Base-by-base conservation (phyloP, 2,888 invertebrate species). In the Lithophane socia region DNA sequence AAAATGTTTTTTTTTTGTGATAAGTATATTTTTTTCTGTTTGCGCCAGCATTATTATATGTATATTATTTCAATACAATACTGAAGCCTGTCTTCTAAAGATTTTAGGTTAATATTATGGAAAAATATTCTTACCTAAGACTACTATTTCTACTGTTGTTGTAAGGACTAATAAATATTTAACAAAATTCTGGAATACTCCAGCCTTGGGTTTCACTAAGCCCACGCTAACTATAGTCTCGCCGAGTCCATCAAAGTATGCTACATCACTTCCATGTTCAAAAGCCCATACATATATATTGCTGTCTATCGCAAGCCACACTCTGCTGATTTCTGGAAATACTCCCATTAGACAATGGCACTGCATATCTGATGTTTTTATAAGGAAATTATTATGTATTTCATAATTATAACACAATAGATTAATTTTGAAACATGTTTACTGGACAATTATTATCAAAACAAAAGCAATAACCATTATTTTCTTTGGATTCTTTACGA, bases 251-350 rank as follows among this genome's bases (percentile, higher is more conserved):
- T 99, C 99, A 95, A 98, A 99, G 94, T 99, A 99, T 1, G 99
- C 99, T 47, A 99, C 98, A 97, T 99, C 99, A 82, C 98, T 97
- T 70, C 99, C 98, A 95, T 99, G 98, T 94, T 99, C 99, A 96
- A 99, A 99, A 47, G 99, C 98, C 99, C 99, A 99, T 56, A 99
- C 98, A 96, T 99, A 99, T 88, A 99, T 98, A 95, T 99, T 99
- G 90, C 99, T 99, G 93, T 99, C 99, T 87, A 99, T 99, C 9
- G 99, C 99, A 75, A 99, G 96, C 99, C 99, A 99, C 0, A 99
- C 99, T 91, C 99, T 97, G 74, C 98, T 98, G 86, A 99, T 99
- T 94, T 99, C 99, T 77, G 99, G 98, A 96, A 99, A 99, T 13
- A 99, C 97, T 5, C 99, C 99, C 99, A 99, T 99, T 97, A 98